Percentiles rank a stretch among this genome's conserved stretches.
phyloP scores from a whole-genome alignment of 2,888 invertebrate species.

The Lithophane socia region DNA sequence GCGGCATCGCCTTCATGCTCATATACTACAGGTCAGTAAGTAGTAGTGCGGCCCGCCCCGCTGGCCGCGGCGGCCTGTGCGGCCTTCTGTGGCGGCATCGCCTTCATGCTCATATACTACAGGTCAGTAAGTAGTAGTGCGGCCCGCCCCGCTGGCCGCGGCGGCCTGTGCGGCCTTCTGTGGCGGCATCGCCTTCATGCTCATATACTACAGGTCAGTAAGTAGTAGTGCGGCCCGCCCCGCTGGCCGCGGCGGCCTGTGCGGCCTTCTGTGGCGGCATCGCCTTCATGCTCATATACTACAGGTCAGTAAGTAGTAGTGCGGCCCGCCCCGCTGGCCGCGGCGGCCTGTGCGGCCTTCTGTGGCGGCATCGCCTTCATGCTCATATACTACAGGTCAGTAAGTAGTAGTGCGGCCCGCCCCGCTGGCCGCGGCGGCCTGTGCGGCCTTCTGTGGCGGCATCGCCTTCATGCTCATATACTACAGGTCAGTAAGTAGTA shows the following conservation, averaged over 20 bases:
- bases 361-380: conserved; percentile 92
- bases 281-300: conserved; percentile 93
- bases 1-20: conserved; percentile 93
- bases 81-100: conserved; percentile 91
- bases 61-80: conserved; percentile 91
- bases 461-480: conserved; percentile 93
- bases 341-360: conserved; percentile 90
- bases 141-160: conserved; percentile 89
- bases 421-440: conserved; percentile 90
- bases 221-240: conserved; percentile 82
- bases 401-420: conserved; percentile 82
- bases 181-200: conserved; percentile 92
- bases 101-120: conserved; percentile 93
- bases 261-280: conserved; percentile 91
- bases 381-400: conserved; percentile 92
- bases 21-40: conserved; percentile 90
- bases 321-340: conserved; percentile 88
- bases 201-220: conserved; percentile 91
- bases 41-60: conserved; percentile 83
- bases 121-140: conserved; percentile 78
- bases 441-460: conserved; percentile 90
- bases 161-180: conserved; percentile 90
- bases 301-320: conserved; percentile 82
- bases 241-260: conserved; percentile 90
- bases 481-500: conserved; percentile 82